Base-by-base conservation (phyloP, 37 sponge, comb jelly and placozoan species). In the Amphimedon queenslandica region DNA sequence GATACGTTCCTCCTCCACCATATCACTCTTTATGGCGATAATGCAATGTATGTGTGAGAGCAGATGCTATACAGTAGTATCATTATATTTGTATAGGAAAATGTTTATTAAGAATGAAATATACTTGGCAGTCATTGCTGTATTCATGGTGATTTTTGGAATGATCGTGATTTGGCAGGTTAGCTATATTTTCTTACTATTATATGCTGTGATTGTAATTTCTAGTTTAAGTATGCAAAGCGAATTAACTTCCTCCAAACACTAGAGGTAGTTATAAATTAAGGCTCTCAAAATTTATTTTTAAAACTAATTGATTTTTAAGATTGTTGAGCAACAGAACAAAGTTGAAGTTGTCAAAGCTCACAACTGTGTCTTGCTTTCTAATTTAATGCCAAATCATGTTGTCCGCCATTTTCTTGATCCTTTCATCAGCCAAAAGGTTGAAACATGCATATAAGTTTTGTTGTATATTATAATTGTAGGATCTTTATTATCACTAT, bases 331-430 rank as follows among this genome's bases (percentile, higher is more conserved):
- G 21, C 67, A 66, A 8, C n/a, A 36, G 4, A 37, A 32, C 23
- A 36, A 8, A 5, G 34, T 66, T 66, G 67, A 66, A 30, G 30
- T 23, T 5, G 34, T 66, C 23, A 32, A 36, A 11, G 29, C 35
- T 35, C 67, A 58, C 55, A 82, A 82, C 42, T 24, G n/a, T 10
- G 30, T 30, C 31, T 56, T 92, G 4, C 79, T 92, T 4, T 41
- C 55, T 37, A 92, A 92, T 55, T 25, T 92, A 3, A 78, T 92
- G 0, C 87, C 93, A 23, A 71, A 72, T 4, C 88, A 87, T 56
- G 93, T 92, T n/a, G 68, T 84, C 37, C 72, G 80, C 41, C 77
- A 92, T 60, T 92, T 79, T 40, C 77, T 92, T 40, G 43, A 34
- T 18, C 63, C n/a, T n/a, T n/a, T n/a, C n/a, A n/a, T 76, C 32